Conservation (phyloP, 1,140 invertebrate species). For the Ganaspis sp. region DNA sequence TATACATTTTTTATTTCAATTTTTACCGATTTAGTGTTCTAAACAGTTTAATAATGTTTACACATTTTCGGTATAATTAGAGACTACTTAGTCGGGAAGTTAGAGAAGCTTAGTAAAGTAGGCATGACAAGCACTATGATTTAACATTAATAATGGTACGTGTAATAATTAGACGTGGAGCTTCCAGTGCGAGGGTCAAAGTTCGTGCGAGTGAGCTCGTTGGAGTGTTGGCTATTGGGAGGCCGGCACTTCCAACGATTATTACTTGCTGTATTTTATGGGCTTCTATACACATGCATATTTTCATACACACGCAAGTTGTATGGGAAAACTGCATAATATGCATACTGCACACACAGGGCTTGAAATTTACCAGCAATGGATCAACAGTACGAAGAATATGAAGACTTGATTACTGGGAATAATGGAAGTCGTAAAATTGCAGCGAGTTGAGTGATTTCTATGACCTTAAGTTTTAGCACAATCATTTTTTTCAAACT, state of each 20-base stretch:
- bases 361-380: background rate
- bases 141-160: background rate
- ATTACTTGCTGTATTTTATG: slow-evolving; percentile 48
- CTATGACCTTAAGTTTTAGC: too few species aligned
- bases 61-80: background rate
- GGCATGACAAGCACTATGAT: background rate
- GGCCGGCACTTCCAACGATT: slow-evolving; percentile 36
- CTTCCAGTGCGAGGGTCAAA: background rate
- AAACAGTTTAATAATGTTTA: too few species aligned
- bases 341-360: slow-evolving; percentile 4
- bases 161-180: slow-evolving; percentile 5
- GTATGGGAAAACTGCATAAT: background rate
- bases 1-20: too few species aligned
- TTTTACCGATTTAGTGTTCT: too few species aligned
- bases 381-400: background rate
- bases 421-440: background rate
- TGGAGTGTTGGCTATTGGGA: slow-evolving; percentile 3
- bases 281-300: slow-evolving; percentile 40
- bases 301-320: background rate
- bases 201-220: background rate
- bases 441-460: too few species aligned
- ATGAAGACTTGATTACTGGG: background rate
- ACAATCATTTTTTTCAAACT: too few species aligned
- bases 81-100: background rate
- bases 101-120: background rate